A percentile compares a stretch with the other conserved stretches of the same genome.
These are phyloP conservation scores for Nemapogon koenigi DNA, from an alignment of 2,888 invertebrate genomes.

Conservation along the genomic window DNA sequence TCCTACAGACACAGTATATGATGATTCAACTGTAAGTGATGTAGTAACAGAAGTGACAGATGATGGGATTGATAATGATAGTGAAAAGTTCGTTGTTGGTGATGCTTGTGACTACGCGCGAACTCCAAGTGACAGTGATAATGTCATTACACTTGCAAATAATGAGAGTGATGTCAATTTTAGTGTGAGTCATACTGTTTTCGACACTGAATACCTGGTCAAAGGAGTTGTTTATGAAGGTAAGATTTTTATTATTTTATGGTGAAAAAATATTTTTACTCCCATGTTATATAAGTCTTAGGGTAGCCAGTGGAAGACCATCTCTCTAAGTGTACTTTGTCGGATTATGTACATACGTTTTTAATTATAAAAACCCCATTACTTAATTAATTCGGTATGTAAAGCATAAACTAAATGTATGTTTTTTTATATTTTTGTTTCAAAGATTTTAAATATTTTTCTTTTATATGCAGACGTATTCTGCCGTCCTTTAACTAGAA, in stretches of 20 bases:
- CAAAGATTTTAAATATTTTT: no score
- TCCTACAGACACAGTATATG: conserved; percentile 23
- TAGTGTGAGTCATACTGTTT: conserved; percentile 56
- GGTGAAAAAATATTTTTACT: no score
- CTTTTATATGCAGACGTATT: no score
- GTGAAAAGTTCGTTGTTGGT: conserved; percentile 26
- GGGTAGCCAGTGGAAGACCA: no score
- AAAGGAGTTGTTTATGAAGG: conserved; percentile 64
- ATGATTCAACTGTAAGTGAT: conserved; percentile 30
- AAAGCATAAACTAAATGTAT: no score
- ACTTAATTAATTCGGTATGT: no score
- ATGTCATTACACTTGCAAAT: conserved; percentile 43
- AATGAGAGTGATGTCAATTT: conserved; percentile 53
- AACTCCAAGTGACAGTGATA: conserved; percentile 47
- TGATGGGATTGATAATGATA: conserved; percentile 15
- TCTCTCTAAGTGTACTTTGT: no score
- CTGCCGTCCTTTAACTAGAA: no score
- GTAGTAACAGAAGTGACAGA: conserved; percentile 24
- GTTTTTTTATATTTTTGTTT: no score
- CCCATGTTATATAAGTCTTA: no score
- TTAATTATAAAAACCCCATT: no score
- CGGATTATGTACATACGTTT: no score
- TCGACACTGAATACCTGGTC: conserved; percentile 55
- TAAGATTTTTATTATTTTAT: conserved; percentile 31
- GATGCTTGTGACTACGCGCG: conserved; percentile 51